Base-by-base conservation (phyloP, 2,797 vertebrate species). In the Otolemur crassicaudatus region DNA sequence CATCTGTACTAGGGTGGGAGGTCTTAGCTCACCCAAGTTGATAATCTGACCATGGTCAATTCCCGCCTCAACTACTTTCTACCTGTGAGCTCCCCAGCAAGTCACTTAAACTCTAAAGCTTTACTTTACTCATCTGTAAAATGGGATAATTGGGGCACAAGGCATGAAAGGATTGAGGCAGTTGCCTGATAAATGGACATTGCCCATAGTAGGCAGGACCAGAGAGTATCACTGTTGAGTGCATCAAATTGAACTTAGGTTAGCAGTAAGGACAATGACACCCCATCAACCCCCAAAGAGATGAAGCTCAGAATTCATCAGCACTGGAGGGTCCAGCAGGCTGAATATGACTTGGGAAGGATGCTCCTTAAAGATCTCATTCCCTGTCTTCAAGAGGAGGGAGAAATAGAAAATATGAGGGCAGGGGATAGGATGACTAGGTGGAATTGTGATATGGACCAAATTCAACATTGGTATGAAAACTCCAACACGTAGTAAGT, bases 181-280 rank as follows among this genome's bases (percentile, higher is more conserved):
- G 60, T 31, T 2, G 22, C 58, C 77, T 4, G 7, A 72, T 7
- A 29, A 2, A 23, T 0, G 0, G 61, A 49, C n/a, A 20, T n/a
- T 49, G 63, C 25, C 70, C 20, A 4, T 9, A 49, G 69, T 61
- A 86, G 75, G 22, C 93, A 82, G 86, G 75, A 83, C 40, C 83
- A n/a, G 37, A 16, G 76, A 72, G 8, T 29, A 13, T 37, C 53
- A 58, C 6, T 19, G 34, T 23, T 6, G 46, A 85, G 46, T 16
- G 2, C 5, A 19, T 29, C 37, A 29, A 23, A 14, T 34, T 27
- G 49, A 80, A 9, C n/a, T 40, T 16, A 16, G 83, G 25, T 60
- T 46, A 93, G 20, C 16, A 29, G 34, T 63, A 13, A 37, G 65
- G 75, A 72, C 73, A 77, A 9, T 37, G 22, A 43, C 12, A 29